These are phyloP conservation scores for Nemurella pictetii DNA, from an alignment of 2,888 invertebrate genomes.

Conservation along the genomic window DNA sequence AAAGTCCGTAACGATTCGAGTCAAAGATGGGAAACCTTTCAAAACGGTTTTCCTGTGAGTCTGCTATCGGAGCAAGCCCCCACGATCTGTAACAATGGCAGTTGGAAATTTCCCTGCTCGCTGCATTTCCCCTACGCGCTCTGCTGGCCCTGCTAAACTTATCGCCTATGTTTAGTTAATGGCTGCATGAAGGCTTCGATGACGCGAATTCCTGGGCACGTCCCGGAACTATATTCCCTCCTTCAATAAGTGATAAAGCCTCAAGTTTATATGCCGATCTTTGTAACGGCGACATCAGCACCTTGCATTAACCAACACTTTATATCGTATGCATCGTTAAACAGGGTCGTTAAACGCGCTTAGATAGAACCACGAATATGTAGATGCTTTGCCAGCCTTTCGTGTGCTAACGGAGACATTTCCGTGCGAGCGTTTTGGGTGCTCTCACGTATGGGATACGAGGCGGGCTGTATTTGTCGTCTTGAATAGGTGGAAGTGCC, in stretches of 20 bases:
- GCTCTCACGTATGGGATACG: not conserved
- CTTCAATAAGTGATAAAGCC: not conserved
- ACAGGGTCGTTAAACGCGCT: not conserved
- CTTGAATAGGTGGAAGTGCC: not conserved
- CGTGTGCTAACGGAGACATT: not conserved
- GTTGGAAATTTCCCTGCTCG: not conserved
- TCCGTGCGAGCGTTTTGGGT: not conserved
- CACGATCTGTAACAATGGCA: not conserved
- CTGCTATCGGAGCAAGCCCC: too few relatives aligned
- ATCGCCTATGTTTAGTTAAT: not conserved
- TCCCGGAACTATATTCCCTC: not conserved
- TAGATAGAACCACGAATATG: conserved; percentile 5
- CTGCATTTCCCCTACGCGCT: not conserved
- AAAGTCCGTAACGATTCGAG: too few relatives aligned
- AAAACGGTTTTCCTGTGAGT: too few relatives aligned
- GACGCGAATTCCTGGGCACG: not conserved
- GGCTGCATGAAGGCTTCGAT: not conserved
- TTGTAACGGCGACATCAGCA: not conserved
- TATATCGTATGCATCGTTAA: conserved; percentile 3
- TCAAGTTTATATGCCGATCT: not conserved
- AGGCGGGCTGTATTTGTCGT: not conserved
- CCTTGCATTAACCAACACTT: not conserved
- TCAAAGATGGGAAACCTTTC: too few relatives aligned
- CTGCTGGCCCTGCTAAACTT: not conserved
- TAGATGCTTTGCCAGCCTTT: not conserved